Evolutionary conservation across 2,888 invertebrate genomes (phyloP), one percentile per base, ranked within the genome.

Genomic region (Criorhina ranunculi): DNA sequence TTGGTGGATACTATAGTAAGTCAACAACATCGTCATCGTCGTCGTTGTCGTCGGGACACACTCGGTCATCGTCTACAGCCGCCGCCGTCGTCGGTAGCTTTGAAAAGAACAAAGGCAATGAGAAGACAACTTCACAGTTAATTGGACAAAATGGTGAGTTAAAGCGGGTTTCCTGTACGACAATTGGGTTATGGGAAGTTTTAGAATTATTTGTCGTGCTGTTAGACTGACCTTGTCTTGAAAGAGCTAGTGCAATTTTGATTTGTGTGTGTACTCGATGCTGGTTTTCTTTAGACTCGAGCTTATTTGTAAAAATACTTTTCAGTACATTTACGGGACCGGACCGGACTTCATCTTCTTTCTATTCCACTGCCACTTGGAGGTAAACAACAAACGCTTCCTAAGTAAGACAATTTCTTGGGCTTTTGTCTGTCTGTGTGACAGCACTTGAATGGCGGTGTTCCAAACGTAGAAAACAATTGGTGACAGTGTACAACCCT

Each of bases 61-160:
- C 46, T 72, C 79, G 72, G 70, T 59, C 76, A 42, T 55, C 70
- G 53, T 72, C 81, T 6, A 76, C 81, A 9, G 40, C 49, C 55
- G 4, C 86, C 9, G 40, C 49, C 55, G 4, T 81, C 9, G 40
- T 42, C 55, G 70, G 79, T 57, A 51, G 49, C 15, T 76, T 77
- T 49, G 86, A 76, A 60, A 80, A 76, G 62, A 76, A 73, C 67
- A 86, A 81, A 72, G 53, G 69, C 62, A 86, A 66, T 12, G 77
- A 86, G 64, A 81, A 86, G 76, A 77, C 86, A 70, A 73, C 69
- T 49, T 73, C 80, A 46, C 81, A 86, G 76, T 82, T 87, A 87
- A 87, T 87, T 87, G 87, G 87, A 86, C 87, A 87, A 87, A 88
- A 88, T 87, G 88, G 88, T 88, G 83, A 88, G 87, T 86, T 42